A percentile compares a stretch with the other conserved stretches of the same genome.
phyloP scores from a whole-genome alignment of 2,113 vertebrate species.

The Caloenas nicobarica region DNA sequence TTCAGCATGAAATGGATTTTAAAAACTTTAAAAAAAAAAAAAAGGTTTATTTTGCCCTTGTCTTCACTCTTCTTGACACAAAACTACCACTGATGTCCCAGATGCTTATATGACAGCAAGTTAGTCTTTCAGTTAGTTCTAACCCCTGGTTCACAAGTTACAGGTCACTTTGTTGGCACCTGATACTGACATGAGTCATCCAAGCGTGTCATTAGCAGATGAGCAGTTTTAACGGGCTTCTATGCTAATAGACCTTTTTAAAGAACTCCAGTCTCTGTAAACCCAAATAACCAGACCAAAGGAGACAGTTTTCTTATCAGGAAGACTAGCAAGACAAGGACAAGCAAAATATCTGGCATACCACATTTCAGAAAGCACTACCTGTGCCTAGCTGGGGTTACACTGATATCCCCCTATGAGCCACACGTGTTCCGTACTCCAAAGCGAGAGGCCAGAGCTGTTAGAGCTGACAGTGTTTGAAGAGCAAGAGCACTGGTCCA shows the following conservation, averaged over 20 bases:
- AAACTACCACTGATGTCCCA: neutral
- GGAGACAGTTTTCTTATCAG: neutral
- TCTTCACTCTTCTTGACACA: neutral
- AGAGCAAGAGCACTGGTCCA: neutral
- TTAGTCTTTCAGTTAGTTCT: neutral
- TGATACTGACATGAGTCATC: neutral
- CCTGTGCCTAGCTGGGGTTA: neutral
- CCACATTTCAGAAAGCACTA: neutral
- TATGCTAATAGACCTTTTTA: neutral
- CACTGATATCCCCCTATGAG: fast-evolving
- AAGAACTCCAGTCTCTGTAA: neutral
- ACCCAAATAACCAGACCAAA: neutral
- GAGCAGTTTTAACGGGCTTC: neutral
- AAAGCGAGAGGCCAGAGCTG: neutral
- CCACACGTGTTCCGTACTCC: fast-evolving
- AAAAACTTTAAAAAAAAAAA: neutral
- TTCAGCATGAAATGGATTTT: neutral
- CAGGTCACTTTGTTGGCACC: neutral
- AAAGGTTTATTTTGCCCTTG: neutral
- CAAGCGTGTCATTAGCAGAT: neutral
- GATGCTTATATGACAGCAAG: neutral
- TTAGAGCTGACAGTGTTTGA: neutral
- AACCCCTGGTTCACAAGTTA: neutral
- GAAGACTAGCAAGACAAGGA: neutral
- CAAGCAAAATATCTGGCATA: neutral